Base-by-base conservation (phyloP, 2,113 vertebrate species). In the Fulica atra region DNA sequence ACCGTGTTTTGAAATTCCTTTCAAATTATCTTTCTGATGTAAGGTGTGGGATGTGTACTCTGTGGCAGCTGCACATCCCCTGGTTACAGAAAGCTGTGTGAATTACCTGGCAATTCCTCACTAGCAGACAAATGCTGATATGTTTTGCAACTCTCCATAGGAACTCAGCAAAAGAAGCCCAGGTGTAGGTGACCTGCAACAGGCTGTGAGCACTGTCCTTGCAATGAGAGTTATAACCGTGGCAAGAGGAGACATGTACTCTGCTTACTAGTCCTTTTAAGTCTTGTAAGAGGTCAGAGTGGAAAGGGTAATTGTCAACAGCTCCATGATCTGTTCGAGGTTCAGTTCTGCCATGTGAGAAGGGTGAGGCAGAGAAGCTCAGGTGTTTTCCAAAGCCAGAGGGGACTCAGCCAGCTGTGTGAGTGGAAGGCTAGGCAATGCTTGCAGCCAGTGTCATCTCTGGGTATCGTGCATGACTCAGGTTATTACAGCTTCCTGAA, bases 391-490 rank as follows among this genome's bases (percentile, higher is more conserved):
- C 76, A 71, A 81, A 92, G 88, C 90, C 68, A 65, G 59, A 81
- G 78, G 77, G 86, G 68, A 33, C 76, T 70, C n/a, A 9, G 81
- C 48, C 86, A 89, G 77, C 31, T 81, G 1, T 60, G 64, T 12
- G 48, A 84, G 80, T 33, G 80, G 91, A 76, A 93, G 83, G 72
- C 88, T 78, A 78, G 83, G 86, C 56, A 66, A 6, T 10, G n/a
- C 26, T 85, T 76, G 54, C 36, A 28, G 26, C 53, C 81, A 61
- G 64, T 50, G 72, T 90, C 86, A 42, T 86, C 88, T 94, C 60
- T 92, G 72, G 92, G 78, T 91, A 13, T 48, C 23, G 1, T 96
- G 92, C 95, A 92, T 97, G 95, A 88, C 83, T 88, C 24, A 1
- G 80, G 79, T 89, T 88, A 29, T 72, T 73, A 25, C 76, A 68